phyloP scores from a whole-genome alignment of 1,140 invertebrate species.

The Apocrypta bakeri region DNA sequence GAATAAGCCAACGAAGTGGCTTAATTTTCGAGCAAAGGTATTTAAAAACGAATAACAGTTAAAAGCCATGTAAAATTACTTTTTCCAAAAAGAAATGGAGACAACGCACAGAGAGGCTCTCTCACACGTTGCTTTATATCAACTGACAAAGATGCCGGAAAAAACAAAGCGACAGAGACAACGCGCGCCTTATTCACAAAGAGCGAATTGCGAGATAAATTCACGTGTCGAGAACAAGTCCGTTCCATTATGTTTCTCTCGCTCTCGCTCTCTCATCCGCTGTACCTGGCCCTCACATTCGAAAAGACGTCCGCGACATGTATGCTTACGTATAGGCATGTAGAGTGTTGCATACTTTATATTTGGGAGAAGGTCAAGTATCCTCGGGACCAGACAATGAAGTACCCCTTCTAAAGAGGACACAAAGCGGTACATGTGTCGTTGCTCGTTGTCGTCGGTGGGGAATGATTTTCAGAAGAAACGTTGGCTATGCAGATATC shows the following conservation, averaged over 20 bases:
- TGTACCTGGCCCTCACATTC: neutral
- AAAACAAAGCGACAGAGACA: neutral
- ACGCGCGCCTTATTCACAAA: neutral
- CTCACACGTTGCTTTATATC: neutral
- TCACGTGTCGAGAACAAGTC: neutral
- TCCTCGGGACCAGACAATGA: conserved; percentile 70
- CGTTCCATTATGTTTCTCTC: no score
- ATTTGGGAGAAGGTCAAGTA: conserved; percentile 72
- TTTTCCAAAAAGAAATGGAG: no score
- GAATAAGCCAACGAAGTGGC: no score
- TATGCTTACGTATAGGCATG: neutral
- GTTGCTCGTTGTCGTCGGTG: neutral
- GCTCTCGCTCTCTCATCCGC: no score
- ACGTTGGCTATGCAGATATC: neutral
- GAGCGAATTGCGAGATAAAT: neutral
- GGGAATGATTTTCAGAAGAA: conserved; percentile 9
- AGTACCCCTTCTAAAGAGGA: conserved; percentile 58
- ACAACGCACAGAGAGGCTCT: no score
- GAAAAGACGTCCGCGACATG: neutral
- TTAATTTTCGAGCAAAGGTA: no score
- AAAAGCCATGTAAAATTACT: no score
- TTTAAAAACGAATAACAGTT: neutral
- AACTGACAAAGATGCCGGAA: neutral
- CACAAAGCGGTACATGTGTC: neutral
- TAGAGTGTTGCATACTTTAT: conserved; percentile 54